Percentiles rank a stretch among this genome's conserved stretches.
phyloP scores from a whole-genome alignment of 2,113 vertebrate species.

The Melozone crissalis region DNA sequence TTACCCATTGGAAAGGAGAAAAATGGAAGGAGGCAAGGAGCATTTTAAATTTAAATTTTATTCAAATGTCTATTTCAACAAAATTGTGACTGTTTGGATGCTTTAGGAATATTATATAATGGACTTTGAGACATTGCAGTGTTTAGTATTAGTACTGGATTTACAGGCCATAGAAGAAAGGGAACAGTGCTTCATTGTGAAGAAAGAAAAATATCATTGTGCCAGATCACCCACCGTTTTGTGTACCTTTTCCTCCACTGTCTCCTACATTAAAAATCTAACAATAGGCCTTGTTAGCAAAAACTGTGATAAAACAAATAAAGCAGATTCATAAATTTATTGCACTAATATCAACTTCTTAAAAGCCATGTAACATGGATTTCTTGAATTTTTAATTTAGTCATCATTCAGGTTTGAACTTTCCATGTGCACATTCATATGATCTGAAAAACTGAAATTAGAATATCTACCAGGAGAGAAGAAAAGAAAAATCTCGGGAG shows the following conservation, averaged over 20 bases:
- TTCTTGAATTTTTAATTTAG: background rate
- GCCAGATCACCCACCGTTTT: background rate
- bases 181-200: background rate
- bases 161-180: background rate
- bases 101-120: background rate
- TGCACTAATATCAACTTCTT: background rate
- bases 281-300: background rate
- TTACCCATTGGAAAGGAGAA: conserved; percentile 42
- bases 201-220: background rate
- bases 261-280: background rate
- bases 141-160: background rate
- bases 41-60: background rate
- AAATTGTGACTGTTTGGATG: background rate
- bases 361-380: background rate
- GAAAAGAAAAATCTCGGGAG: background rate
- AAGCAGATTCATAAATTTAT: background rate
- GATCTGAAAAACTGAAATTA: background rate
- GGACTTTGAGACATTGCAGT: background rate
- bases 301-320: background rate
- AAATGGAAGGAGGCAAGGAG: background rate
- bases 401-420: background rate
- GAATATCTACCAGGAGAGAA: background rate
- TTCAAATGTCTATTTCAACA: background rate
- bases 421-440: background rate
- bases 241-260: background rate